Base-by-base conservation (phyloP, 2,888 invertebrate species). In the Latrodectus hesperus region DNA sequence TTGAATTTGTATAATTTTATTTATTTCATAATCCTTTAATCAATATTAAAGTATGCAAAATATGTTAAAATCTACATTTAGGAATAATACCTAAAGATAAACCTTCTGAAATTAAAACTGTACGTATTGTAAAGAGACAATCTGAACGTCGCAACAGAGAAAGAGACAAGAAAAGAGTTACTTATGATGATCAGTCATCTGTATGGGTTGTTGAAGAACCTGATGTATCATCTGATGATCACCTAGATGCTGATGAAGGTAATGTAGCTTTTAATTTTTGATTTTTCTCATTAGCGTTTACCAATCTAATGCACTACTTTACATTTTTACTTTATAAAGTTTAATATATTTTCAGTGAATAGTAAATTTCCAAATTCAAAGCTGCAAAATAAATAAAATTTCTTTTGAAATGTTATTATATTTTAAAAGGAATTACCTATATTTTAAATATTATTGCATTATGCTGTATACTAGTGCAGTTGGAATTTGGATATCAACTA, bases 91-190 rank as follows among this genome's bases (percentile, higher is more conserved):
- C 94, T 0, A 95, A 95, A 84, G 97, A 97, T 91, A 96, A 96
- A 89, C 92, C 93, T 95, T 96, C 90, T 92, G 97, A 97, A 93
- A 96, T 96, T 86, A 97, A 97, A 94, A 98, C 98, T 0, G 98
- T 98, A 22, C 94, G 98, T 87, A 97, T 98, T 91, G 97, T 98
- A 0, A 98, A 98, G 93, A 94, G 97, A 16, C 97, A 97, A 92
- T 96, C 97, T 38, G 97, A 97, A 92, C 94, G 97, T 79, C 94
- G 97, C 0, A 96, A 96, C 22, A 90, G 90, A 71, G 89, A 84
- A 10, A 89, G 90, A 68, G 90, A 90, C 72, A 89, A 90, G 55
- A 89, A 90, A 49, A 74, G 89, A 65, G 89, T 89, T 6, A 80
- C 88, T 4, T 89, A 90, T 73, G 90, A 90, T n/a, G 90, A 90